A percentile compares a stretch with the other conserved stretches of the same genome.
Evolutionary conservation across 2,113 vertebrate species (phyloP).

Genomic region (Leptobrachium ailaonicum): DNA sequence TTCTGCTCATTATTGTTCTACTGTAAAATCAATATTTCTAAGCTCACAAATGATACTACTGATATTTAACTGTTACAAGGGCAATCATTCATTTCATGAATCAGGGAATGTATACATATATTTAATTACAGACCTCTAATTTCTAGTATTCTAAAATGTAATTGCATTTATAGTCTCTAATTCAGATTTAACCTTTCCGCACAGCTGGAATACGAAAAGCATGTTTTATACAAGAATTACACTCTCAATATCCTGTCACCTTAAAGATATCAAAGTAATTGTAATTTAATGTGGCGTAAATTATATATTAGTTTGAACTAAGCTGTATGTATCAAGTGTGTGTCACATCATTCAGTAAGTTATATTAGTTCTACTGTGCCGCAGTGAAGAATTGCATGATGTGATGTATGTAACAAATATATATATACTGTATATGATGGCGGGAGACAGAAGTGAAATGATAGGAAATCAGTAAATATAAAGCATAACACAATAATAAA

Average conservation of each 20-base stretch:
- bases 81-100: constrained; percentile 41
- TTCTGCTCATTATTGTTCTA: constrained; percentile 24
- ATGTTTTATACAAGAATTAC: constrained; percentile 36
- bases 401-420: background rate
- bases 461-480: background rate
- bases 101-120: constrained; percentile 15
- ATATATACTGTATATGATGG: background rate
- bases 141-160: background rate
- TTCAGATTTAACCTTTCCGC: background rate
- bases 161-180: background rate
- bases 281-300: constrained; percentile 33
- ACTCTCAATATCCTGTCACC: constrained; percentile 24
- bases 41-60: constrained; percentile 47
- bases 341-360: constrained; percentile 2
- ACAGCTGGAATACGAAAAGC: background rate
- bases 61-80: constrained; percentile 50
- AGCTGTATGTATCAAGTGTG: constrained; percentile 29
- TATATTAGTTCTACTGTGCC: constrained; percentile 3
- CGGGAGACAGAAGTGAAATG: background rate
- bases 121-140: background rate
- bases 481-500: constrained; percentile 23
- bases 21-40: constrained; percentile 50
- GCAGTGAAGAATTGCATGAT: background rate
- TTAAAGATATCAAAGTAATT: constrained; percentile 32
- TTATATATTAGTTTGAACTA: constrained; percentile 23